A percentile compares a stretch with the other conserved stretches of the same genome.
Conservation (phyloP, 1,140 invertebrate species). For the Pseudoatta argentina region DNA sequence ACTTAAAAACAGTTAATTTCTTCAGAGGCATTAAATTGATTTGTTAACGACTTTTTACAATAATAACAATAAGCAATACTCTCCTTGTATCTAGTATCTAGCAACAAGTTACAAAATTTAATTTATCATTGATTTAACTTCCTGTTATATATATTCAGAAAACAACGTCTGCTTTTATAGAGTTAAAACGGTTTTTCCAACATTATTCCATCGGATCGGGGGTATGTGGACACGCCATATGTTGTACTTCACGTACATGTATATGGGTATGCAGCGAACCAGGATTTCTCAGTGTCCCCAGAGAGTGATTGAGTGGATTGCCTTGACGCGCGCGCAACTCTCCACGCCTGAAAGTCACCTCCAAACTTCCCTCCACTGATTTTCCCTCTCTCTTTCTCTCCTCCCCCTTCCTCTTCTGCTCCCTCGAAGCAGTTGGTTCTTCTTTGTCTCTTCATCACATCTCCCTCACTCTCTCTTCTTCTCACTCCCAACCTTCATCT, state of each 20-base stretch:
- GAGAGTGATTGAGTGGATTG: slow-evolving; percentile 70
- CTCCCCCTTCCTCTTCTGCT: not conserved
- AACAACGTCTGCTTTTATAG: slow-evolving; percentile 13
- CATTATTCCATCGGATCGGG: slow-evolving; percentile 29
- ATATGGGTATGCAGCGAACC: slow-evolving; percentile 13
- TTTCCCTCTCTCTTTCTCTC: not conserved
- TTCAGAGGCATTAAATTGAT: not conserved
- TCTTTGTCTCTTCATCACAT: not conserved
- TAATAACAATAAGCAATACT: not conserved
- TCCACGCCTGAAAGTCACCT: slow-evolving; percentile 63
- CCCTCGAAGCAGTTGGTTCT: not conserved
- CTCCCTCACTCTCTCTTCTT: slow-evolving; percentile 15
- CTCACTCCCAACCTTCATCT: slow-evolving; percentile 37
- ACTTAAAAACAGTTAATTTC: not conserved
- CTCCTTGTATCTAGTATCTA: not conserved
- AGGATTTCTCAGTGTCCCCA: slow-evolving; percentile 47
- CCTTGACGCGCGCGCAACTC: slow-evolving; percentile 66
- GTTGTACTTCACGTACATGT: slow-evolving; percentile 15
- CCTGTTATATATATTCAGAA: not conserved
- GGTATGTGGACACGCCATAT: not conserved
- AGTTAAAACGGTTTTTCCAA: slow-evolving; percentile 18
- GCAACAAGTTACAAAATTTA: slow-evolving; percentile 8
- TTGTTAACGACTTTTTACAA: not conserved
- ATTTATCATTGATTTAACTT: slow-evolving; percentile 19
- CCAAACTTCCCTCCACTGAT: slow-evolving; percentile 37